Percentiles rank a stretch among this genome's conserved stretches.
phyloP scores from a whole-genome alignment of 2,888 invertebrate genomes.

The Chymomyza procnemis region DNA sequence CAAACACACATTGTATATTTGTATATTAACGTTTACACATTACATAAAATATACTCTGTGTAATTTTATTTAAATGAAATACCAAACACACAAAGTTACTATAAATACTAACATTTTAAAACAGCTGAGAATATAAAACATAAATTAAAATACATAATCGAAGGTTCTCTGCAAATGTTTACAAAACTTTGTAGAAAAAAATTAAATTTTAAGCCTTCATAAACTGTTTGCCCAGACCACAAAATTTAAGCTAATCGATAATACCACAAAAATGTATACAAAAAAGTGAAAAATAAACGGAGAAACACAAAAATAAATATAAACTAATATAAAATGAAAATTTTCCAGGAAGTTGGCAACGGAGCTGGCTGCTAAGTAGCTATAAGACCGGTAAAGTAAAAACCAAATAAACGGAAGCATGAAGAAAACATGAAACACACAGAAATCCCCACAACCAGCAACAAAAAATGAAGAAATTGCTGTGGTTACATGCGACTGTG shows the following conservation, averaged over 20 bases:
- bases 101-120: constrained; percentile 2
- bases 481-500: neutral
- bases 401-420: neutral
- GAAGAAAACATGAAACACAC: neutral
- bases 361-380: neutral
- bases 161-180: constrained; percentile 15
- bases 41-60: neutral
- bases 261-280: neutral
- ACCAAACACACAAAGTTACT: neutral
- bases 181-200: neutral
- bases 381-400: neutral
- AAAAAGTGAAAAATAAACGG: neutral
- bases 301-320: neutral
- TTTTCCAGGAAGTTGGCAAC: neutral
- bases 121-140: no score
- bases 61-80: neutral
- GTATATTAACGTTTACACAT: no score
- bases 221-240: neutral
- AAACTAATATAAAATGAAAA: neutral
- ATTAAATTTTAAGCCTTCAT: neutral
- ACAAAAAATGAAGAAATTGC: neutral
- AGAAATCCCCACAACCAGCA: neutral
- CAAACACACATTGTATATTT: neutral
- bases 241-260: neutral
- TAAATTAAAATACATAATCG: constrained; percentile 6